Evolutionary conservation across 2,888 invertebrate species (phyloP), one percentile per base, ranked within the genome.

Genomic region (Gerris lacustris): DNA sequence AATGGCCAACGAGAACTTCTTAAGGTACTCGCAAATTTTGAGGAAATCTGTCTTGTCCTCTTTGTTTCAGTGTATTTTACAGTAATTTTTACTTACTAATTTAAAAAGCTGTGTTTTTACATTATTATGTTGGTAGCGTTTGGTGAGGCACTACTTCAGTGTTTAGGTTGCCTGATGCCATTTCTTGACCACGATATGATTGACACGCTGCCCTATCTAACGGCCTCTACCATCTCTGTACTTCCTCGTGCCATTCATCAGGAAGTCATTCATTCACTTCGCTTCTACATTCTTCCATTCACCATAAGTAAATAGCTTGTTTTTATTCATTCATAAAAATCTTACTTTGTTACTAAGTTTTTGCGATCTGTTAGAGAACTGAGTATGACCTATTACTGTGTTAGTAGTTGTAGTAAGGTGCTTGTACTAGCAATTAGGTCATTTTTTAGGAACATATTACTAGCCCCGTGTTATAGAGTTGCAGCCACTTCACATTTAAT

Each of bases 171-270:
- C 80, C 85, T 99, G 76, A 86, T 98, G 74, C 96, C 98, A 11
- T 99, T 99, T 82, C 83, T 99, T 78, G 97, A 98, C 80, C 91
- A 94, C 80, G 97, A 98, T 79, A 85, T 94, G 79, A 91, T 99
- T 76, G 97, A 98, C 83, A 93, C 94, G 78, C 84, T 99, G 77
- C 96, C 98, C 43, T 96, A 96, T 81, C 84, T 96, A 77, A 91
- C 95, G 67, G 96, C 98, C 69, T 94, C 94, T 76, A 91, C 95
- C 76, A 90, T 99, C 78, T 92, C 95, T 70, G 92, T 94, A 67
- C 87, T 99, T 79, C 98, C 98, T 0, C 85, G 87, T 68, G 86
- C 90, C 70, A 83, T 98, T 70, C 96, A 98, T 80, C 95, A 94
- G 82, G 95, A 96, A 78, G 92, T 97, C 74, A 88, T 99, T 70